Base-by-base conservation (phyloP, 2,797 vertebrate species). In the Chelon labrosus region DNA sequence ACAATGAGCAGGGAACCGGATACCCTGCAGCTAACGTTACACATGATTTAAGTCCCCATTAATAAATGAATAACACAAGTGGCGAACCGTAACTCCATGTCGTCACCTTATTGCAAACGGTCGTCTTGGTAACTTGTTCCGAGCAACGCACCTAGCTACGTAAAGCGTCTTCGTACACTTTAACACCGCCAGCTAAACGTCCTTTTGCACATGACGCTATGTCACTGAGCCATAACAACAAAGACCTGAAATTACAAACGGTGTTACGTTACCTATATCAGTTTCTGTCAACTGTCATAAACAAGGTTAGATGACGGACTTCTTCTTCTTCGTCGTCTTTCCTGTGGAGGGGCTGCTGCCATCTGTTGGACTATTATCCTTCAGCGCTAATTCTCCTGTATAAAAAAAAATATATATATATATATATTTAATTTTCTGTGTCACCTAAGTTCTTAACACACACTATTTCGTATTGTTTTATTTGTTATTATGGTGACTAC, bases 201-300 rank as follows among this genome's bases (percentile, higher is more conserved):
- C 9, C 5, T 59, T 11, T 10, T 4, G 0, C 35, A 6, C 22
- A 46, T 2, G 20, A 3, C 2, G 14, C 7, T 38, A n/a, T 20
- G 14, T 27, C 9, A 25, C 22, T 19, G 14, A 53, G 13, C 16
- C 42, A 35, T 22, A 14, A 5, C 35, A 44, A n/a, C 3, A 57
- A 31, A 65, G 0, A 20, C 7, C 12, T 16, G 0, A 19, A 1
- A 14, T 2, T 1, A 44, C 2, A 31, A 6, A 31, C 1, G 10
- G 2, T 38, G 2, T 14, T 13, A 57, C 10, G 4, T 79, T 82
- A 85, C 83, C 79, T 22, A 22, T 22, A 22, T 22, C 22, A 22
- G n/a, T n/a, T n/a, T n/a, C 14, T 27, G 42, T 31, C 22, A 20
- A 2, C 7, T 7, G 11, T 9, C 55, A 42, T 39, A 31, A 55